Base-by-base conservation (phyloP, 2,113 vertebrate species). In the Mastomys coucha region DNA sequence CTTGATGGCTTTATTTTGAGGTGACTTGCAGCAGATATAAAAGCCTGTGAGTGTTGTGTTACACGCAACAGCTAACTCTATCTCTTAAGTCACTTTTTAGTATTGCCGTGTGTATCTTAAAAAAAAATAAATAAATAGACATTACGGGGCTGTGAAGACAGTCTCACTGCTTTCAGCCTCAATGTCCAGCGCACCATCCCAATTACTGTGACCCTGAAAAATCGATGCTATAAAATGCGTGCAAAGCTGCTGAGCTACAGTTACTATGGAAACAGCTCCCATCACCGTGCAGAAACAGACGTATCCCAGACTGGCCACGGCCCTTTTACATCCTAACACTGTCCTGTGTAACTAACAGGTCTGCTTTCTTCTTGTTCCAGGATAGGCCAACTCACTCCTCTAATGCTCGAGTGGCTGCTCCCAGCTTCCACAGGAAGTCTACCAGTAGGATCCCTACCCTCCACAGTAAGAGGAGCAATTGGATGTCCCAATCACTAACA, bases 181-280 rank as follows among this genome's bases (percentile, higher is more conserved):
- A 20, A 42, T 0, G 24, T 93, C 75, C 26, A 45, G 94, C 17
- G 24, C 3, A 16, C 63, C 19, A 42, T 45, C 26, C 33, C n/a
- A 69, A 76, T 70, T 8, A 84, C 51, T 91, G 76, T 24, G n/a
- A 85, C 89, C 75, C 87, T 65, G 89, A 65, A 89, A 91, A 51
- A 81, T 2, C 0, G 19, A 60, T 31, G 88, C 69, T 51, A 39
- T 4, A 39, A 20, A 51, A 39, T 33, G n/a, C 5, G 42, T 33
- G 39, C 70, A 91, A 56, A 77, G 77, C 53, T 16, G 24, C 53
- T n/a, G 91, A 91, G 87, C 89, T 84, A 26, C 24, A 60, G 65
- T n/a, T 92, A 56, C 91, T 75, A 82, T 12, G 82, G 91, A 67
- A 73, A 96, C 28, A 31, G 72, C n/a, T 84, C n/a, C 69, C 51